Evolutionary conservation across 2,888 invertebrate genomes (phyloP).

Genomic region (Didymodactylos carnosus): DNA sequence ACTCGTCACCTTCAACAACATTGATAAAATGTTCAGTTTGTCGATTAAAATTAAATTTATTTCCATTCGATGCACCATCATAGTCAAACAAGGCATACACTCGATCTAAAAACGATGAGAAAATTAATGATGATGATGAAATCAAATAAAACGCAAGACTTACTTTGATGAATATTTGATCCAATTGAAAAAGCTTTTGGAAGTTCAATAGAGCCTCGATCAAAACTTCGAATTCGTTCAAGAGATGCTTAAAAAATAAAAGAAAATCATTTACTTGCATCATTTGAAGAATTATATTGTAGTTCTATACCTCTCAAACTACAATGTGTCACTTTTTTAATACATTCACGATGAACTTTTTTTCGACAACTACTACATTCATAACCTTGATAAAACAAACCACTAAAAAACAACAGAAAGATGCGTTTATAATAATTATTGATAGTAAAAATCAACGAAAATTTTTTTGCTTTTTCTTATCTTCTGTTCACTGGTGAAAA

Average conservation of each 20-base stretch:
- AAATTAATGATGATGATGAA: too few relatives aligned
- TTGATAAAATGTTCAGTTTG: background rate
- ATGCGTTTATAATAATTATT: too few relatives aligned
- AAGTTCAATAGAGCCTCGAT: background rate
- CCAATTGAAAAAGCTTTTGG: background rate
- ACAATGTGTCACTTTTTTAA: background rate
- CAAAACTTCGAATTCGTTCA: background rate
- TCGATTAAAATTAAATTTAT: background rate
- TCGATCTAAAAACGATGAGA: background rate
- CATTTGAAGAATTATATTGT: too few relatives aligned
- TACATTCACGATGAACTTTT: slow-evolving; percentile 8
- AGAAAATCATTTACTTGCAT: too few relatives aligned
- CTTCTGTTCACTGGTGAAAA: too few relatives aligned
- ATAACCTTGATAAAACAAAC: slow-evolving; percentile 13
- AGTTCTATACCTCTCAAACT: background rate
- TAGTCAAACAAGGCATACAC: background rate
- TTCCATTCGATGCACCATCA: background rate
- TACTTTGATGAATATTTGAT: background rate
- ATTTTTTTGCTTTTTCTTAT: too few relatives aligned
- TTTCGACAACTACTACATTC: background rate
- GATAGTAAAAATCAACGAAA: too few relatives aligned
- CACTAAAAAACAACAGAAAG: too few relatives aligned
- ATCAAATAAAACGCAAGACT: too few relatives aligned
- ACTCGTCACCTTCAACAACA: background rate
- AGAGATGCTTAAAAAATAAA: background rate